Evolutionary conservation across 2,113 vertebrate genomes (phyloP).

Genomic region (Urocitellus parryii): DNA sequence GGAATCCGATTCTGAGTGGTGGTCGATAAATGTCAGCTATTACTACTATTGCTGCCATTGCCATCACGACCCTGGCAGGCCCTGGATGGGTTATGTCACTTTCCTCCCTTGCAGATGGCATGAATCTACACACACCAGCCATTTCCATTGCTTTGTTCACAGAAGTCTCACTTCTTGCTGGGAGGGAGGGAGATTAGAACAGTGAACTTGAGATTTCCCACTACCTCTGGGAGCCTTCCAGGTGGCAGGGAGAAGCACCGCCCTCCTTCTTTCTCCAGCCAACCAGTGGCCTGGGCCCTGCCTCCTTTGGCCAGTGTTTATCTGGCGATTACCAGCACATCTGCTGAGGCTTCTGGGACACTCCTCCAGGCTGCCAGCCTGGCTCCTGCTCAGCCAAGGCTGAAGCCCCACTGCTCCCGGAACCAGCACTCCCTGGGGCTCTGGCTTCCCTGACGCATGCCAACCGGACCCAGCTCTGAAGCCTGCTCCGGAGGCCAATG

Average conservation of each 20-base stretch:
- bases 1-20: neutral
- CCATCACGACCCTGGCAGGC: neutral
- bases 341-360: neutral
- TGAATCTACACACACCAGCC: neutral
- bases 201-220: neutral
- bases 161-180: neutral
- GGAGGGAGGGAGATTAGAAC: neutral
- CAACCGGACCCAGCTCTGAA: rapidly evolving
- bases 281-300: neutral
- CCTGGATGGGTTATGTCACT: neutral
- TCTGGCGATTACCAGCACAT: rapidly evolving
- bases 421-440: neutral
- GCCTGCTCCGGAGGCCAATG: neutral
- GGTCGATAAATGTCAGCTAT: rapidly evolving
- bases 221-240: neutral
- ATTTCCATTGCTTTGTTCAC: neutral
- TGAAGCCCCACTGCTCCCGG: neutral
- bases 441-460: neutral
- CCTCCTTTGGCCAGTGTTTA: neutral
- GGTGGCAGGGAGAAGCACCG: rapidly evolving
- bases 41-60: rapidly evolving
- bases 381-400: neutral
- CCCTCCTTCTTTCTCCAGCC: neutral
- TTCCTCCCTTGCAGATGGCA: neutral
- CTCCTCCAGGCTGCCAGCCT: neutral